Conservation (phyloP, 1,140 invertebrate species). For the Drosophila ananassae region DNA sequence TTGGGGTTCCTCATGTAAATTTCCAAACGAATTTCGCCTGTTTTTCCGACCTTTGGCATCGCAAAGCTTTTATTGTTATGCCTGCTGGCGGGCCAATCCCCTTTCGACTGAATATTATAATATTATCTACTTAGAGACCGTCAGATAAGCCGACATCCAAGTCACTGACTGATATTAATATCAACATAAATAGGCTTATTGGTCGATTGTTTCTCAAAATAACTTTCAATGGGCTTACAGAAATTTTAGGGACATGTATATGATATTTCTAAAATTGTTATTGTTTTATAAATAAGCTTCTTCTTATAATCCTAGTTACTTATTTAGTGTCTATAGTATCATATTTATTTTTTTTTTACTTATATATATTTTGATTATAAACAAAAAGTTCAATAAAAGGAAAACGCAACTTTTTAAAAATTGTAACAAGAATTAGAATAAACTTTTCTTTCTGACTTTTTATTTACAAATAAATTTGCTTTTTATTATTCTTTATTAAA, state of each 20-base stretch:
- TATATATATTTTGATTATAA: too few relatives aligned
- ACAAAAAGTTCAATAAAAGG: too few relatives aligned
- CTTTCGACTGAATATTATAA: constrained; percentile 34
- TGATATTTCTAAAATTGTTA: too few relatives aligned
- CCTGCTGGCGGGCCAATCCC: constrained; percentile 23
- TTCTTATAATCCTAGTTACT: too few relatives aligned
- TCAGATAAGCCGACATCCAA: constrained; percentile 17
- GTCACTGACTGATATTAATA: constrained; percentile 35
- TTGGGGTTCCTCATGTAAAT: constrained; percentile 25
- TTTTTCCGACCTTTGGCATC: constrained; percentile 29
- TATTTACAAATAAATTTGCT: too few relatives aligned
- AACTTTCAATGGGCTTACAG: neutral
- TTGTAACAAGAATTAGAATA: too few relatives aligned
- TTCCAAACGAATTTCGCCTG: constrained; percentile 17
- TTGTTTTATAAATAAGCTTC: too few relatives aligned
- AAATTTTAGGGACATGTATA: neutral
- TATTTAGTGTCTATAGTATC: too few relatives aligned
- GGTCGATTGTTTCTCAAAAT: neutral
- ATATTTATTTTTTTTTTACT: too few relatives aligned
- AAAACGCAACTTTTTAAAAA: too few relatives aligned
- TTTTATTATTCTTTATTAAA: too few relatives aligned
- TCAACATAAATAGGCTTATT: neutral
- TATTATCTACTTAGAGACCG: constrained; percentile 18
- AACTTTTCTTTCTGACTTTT: too few relatives aligned
- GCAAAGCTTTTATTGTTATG: constrained; percentile 34